Percentiles rank a stretch among this genome's conserved stretches.
Evolutionary conservation across 2,888 invertebrate genomes (phyloP).

Genomic region (Epiblema foenella): DNA sequence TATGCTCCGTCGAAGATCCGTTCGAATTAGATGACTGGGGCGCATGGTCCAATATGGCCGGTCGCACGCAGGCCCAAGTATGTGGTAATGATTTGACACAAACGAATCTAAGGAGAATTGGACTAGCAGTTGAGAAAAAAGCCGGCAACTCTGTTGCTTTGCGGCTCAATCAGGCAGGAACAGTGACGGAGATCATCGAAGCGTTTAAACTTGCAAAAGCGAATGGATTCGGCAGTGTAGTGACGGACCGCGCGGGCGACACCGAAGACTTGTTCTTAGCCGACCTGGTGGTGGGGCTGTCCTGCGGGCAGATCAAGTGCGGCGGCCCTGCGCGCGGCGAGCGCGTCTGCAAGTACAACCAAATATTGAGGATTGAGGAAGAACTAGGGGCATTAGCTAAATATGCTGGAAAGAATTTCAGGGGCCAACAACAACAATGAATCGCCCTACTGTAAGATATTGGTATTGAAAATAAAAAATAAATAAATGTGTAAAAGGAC

Average conservation of each 20-base stretch:
- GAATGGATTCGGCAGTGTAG: constrained; percentile 93
- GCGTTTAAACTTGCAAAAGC: constrained; percentile 97
- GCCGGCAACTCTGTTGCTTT: constrained; percentile 96
- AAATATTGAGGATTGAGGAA: constrained; percentile 98
- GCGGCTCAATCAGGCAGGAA: constrained; percentile 99
- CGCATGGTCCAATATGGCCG: constrained; percentile 93
- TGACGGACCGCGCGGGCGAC: constrained; percentile 91
- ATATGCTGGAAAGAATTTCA: constrained; percentile 97
- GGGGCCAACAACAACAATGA: constrained; percentile 83
- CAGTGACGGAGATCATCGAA: constrained; percentile 97
- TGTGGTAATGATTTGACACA: constrained; percentile 98
- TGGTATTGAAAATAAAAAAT: neutral
- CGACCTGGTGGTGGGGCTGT: constrained; percentile 98
- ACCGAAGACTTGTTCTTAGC: constrained; percentile 99
- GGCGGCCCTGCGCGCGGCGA: constrained; percentile 99
- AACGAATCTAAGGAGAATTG: constrained; percentile 93
- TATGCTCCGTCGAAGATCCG: constrained; percentile 98
- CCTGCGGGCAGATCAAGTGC: constrained; percentile 99
- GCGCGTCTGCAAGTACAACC: constrained; percentile 98
- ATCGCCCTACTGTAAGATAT: neutral
- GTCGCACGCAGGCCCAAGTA: constrained; percentile 89
- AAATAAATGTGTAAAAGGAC: neutral
- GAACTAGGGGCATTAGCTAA: constrained; percentile 95
- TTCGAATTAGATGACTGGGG: constrained; percentile 99
- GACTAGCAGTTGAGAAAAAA: constrained; percentile 96